Percentiles rank a stretch among this genome's conserved stretches.
phyloP scores from a whole-genome alignment of 2,797 vertebrate genomes.

The Myotis daubentonii region DNA sequence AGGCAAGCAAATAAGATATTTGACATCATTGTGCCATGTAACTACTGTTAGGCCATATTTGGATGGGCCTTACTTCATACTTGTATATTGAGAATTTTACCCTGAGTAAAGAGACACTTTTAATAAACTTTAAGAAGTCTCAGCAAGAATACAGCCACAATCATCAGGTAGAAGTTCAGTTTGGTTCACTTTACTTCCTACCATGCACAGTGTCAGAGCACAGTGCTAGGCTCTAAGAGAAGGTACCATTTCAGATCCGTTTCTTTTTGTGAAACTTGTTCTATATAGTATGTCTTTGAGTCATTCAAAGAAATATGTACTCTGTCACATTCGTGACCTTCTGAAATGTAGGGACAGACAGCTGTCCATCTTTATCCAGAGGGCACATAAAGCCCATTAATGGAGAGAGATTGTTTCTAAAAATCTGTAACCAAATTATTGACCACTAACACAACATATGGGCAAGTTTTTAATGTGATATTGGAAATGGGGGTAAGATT shows the following conservation, averaged over 20 bases:
- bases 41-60: not conserved
- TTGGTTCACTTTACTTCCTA: not conserved
- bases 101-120: not conserved
- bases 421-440: not conserved
- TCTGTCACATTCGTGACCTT: not conserved
- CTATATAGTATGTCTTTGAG: not conserved
- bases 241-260: not conserved
- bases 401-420: not conserved
- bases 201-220: not conserved
- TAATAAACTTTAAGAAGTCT: conserved; percentile 12
- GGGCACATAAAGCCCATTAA: not conserved
- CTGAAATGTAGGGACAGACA: not conserved
- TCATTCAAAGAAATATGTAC: not conserved
- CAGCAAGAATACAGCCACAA: not conserved
- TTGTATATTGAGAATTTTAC: conserved; percentile 16
- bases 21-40: not conserved
- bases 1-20: not conserved
- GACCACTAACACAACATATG: not conserved
- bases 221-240: not conserved
- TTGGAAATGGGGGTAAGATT: not conserved
- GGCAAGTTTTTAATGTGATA: not conserved
- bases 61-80: not conserved
- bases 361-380: not conserved
- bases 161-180: not conserved
- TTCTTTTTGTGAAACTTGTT: not conserved